These are phyloP conservation scores for Babyrousa celebensis DNA, from an alignment of 2,797 vertebrate genomes.

Conservation along the genomic window DNA sequence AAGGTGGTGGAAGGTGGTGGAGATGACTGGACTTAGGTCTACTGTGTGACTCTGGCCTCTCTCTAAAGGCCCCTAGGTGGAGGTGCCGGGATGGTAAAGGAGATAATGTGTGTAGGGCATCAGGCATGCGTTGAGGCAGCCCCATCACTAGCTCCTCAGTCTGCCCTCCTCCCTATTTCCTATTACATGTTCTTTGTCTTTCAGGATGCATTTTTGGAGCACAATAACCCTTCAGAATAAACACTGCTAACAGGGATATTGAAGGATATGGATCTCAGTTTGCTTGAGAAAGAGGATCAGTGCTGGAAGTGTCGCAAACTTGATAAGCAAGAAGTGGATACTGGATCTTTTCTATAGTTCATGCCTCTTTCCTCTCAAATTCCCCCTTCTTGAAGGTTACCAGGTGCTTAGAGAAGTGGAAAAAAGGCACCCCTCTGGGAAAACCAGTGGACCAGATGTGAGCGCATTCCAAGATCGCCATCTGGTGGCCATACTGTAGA, in stretches of 20 bases:
- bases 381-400: background rate
- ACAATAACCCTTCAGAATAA: background rate
- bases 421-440: background rate
- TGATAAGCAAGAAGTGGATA: background rate
- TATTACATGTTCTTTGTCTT: background rate
- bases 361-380: background rate
- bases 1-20: background rate
- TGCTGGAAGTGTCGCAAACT: background rate
- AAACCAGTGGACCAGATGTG: background rate
- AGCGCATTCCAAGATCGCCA: constrained; percentile 47
- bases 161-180: too few species aligned
- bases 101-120: background rate
- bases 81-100: too few species aligned
- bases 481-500: constrained; percentile 70
- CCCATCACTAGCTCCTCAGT: fast-evolving
- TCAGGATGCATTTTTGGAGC: background rate
- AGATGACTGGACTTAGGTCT: background rate
- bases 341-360: background rate
- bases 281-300: background rate
- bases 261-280: background rate
- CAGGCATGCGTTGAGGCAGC: background rate
- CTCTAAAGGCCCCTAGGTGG: background rate
- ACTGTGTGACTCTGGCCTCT: background rate
- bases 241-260: background rate
- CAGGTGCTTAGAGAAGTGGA: background rate